Conservation (phyloP, 2,888 invertebrate species). For the Brachycybe producta region DNA sequence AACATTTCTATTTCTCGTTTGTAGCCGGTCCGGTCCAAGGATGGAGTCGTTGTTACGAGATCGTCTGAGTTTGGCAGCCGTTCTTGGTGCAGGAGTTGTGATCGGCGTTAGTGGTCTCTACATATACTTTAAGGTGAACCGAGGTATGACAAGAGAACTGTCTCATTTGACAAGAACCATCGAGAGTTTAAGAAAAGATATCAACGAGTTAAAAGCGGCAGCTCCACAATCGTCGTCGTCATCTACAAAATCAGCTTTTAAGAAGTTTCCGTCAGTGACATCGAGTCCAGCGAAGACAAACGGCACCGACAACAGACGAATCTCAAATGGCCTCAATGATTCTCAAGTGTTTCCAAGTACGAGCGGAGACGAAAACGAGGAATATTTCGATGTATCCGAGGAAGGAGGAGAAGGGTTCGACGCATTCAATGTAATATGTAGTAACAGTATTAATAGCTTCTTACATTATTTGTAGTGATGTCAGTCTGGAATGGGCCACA, state of each 20-base stretch:
- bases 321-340: too few species aligned
- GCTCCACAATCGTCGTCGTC: neutral
- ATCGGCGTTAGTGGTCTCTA: constrained; percentile 13
- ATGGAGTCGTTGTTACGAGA: constrained; percentile 13
- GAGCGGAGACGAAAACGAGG: constrained; percentile 17
- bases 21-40: neutral
- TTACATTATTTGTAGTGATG: too few species aligned
- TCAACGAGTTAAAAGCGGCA: constrained; percentile 10
- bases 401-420: constrained; percentile 10
- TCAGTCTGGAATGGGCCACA: neutral
- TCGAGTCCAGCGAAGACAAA: too few species aligned
- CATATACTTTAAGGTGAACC: constrained; percentile 12
- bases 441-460: neutral
- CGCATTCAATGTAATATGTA: too few species aligned
- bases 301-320: too few species aligned
- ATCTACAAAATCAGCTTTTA: too few species aligned
- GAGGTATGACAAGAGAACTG: constrained; percentile 8
- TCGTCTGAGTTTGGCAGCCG: constrained; percentile 10
- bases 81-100: constrained; percentile 15
- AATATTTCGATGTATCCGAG: constrained; percentile 20
- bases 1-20: too few species aligned
- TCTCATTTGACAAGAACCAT: constrained; percentile 9
- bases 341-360: too few species aligned
- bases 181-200: constrained; percentile 7
- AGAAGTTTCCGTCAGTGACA: too few species aligned